Base-by-base conservation (phyloP, 2,888 invertebrate genomes). In the Tipula confusa region DNA sequence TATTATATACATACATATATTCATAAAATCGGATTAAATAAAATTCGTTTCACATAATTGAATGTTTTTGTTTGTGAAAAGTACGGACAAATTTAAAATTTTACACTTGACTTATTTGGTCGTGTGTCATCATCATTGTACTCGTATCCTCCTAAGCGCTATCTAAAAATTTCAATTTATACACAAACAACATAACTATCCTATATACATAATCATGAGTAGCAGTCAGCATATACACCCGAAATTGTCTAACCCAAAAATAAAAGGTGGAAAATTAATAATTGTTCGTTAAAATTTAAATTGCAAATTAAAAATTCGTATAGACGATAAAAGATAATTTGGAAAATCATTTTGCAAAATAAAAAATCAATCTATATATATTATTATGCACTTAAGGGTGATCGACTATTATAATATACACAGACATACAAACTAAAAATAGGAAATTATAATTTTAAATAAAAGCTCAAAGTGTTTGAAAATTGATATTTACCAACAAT, bases 81-180 rank as follows among this genome's bases (percentile, higher is more conserved):
- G 89, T 87, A 87, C 28, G 88, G 88, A 87, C 87, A 89, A 89
- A 89, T 89, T 89, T 89, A 89, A 89, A 89, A 89, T 89, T 89
- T 89, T 87, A 88, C 89, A 89, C 89, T 89, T 88, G 89, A 89
- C 89, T 89, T 89, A 87, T 85, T 87, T 85, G 18, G 80, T 80
- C 80, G 80, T 80, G 80, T 80, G 80, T 80, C 80, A 31, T 80
- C 79, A 64, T 64, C 64, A 64, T 64, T 64, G 64, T 43, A 43
- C 38, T 2, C n/a, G 13, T 43, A 7, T 64, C 7, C n/a, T n/a
- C n/a, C n/a, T n/a, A n/a, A n/a, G n/a, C n/a, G n/a, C 43, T 43
- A 43, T 43, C 43, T 64, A 7, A 7, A 64, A 64, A 24, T 24
- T 64, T 64, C 9, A 43, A 43, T 43, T 43, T 43, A 43, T 43